A percentile compares a stretch with the other conserved stretches of the same genome.
Conservation (phyloP, 1,140 invertebrate genomes). For the Melipona quadrifasciata region DNA sequence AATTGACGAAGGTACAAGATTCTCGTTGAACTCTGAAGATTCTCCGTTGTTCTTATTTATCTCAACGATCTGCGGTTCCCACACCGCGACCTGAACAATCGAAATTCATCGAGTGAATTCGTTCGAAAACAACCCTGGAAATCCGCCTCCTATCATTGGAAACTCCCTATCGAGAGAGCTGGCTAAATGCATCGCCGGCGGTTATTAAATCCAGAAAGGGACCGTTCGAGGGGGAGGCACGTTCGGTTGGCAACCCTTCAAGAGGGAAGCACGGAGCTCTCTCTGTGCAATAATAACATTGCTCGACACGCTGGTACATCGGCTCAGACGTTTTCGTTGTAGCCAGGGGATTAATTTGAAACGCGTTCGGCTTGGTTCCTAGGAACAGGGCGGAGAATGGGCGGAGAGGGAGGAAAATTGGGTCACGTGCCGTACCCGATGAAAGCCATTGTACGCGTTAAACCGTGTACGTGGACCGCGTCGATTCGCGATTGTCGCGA, state of each 20-base stretch:
- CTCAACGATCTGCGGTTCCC: too few relatives aligned
- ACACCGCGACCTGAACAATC: background rate
- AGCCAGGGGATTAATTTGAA: slow-evolving; percentile 69
- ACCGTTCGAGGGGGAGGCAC: background rate
- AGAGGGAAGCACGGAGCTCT: background rate
- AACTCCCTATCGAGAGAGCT: background rate
- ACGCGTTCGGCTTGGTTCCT: slow-evolving; percentile 58
- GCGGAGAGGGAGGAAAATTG: slow-evolving; percentile 41
- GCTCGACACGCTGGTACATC: slow-evolving; percentile 32
- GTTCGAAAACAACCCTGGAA: background rate
- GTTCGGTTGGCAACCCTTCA: background rate
- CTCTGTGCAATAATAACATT: slow-evolving; percentile 56
- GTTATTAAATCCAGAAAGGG: slow-evolving; percentile 14
- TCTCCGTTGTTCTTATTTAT: too few relatives aligned
- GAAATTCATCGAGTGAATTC: background rate
- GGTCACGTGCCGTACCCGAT: slow-evolving; percentile 62
- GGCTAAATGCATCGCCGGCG: background rate
- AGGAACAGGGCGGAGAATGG: background rate
- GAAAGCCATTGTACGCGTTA: slow-evolving; percentile 55
- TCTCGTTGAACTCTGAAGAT: too few relatives aligned
- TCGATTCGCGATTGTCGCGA: slow-evolving; percentile 56
- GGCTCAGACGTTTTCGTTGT: slow-evolving; percentile 65
- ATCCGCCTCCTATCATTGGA: background rate
- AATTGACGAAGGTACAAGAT: too few relatives aligned
- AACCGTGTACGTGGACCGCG: slow-evolving; percentile 35